Percentiles rank a stretch among this genome's conserved stretches.
phyloP scores from a whole-genome alignment of 2,113 vertebrate genomes.

The Danio rerio region DNA sequence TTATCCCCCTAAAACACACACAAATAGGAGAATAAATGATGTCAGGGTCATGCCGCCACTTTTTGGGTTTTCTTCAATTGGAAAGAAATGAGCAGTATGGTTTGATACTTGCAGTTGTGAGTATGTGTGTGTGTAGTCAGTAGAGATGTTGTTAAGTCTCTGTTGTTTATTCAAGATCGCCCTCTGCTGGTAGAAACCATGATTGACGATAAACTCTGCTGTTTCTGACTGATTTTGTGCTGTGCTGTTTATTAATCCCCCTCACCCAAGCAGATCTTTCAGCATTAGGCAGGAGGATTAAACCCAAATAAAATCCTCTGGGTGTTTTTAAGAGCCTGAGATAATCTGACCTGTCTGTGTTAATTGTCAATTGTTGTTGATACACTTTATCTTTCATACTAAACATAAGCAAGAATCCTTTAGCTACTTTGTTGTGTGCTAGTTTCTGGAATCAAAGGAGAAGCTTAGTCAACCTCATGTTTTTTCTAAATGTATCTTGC shows the following conservation, averaged over 20 bases:
- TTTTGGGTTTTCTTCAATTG: background rate
- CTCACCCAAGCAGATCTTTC: conserved; percentile 53
- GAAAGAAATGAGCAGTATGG: background rate
- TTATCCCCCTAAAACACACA: conserved; percentile 67
- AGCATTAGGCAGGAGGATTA: conserved; percentile 57
- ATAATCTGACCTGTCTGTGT: conserved; percentile 59
- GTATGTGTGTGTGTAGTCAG: too few species aligned
- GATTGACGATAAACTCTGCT: background rate
- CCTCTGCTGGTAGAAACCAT: conserved; percentile 23
- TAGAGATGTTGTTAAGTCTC: background rate
- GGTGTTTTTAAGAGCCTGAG: conserved; percentile 45
- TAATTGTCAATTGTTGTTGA: conserved; percentile 70
- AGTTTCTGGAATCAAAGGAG: background rate
- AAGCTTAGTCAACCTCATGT: background rate
- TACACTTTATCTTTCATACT: background rate
- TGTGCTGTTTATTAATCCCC: conserved; percentile 19
- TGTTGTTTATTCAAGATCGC: conserved; percentile 13
- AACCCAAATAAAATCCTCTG: conserved; percentile 56
- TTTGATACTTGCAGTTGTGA: background rate
- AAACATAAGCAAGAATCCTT: background rate
- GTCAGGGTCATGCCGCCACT: background rate
- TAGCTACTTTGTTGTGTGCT: background rate
- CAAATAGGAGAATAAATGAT: background rate
- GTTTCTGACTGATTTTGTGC: background rate
- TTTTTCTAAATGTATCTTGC: too few species aligned